These are phyloP conservation scores for Indri indri DNA, from an alignment of 2,113 vertebrate species.

Conservation along the genomic window DNA sequence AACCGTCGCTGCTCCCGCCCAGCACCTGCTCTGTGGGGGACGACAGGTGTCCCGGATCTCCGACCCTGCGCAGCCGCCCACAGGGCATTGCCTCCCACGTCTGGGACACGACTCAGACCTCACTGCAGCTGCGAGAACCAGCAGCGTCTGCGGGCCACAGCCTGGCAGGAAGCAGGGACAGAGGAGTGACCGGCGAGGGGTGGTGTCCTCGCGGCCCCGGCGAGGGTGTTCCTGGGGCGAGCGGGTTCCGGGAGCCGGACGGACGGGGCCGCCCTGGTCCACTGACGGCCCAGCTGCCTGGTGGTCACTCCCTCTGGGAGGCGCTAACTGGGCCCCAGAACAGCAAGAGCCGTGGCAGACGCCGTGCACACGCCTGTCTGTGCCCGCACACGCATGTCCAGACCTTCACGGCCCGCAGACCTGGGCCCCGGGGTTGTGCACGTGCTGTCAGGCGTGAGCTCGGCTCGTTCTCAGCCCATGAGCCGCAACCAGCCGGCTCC, in stretches of 20 bases:
- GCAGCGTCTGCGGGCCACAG: neutral
- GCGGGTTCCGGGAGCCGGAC: neutral
- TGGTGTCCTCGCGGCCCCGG: rapidly evolving
- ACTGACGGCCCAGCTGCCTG: too few relatives aligned
- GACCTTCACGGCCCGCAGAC: neutral
- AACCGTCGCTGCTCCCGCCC: neutral
- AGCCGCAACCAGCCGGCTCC: neutral
- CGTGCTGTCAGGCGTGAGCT: neutral
- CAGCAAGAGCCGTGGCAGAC: too few relatives aligned
- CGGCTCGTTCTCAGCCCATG: neutral
- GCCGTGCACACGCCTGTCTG: neutral
- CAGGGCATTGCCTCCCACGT: rapidly evolving
- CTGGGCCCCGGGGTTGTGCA: neutral
- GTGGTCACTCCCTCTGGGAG: neutral
- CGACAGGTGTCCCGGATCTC: too few relatives aligned
- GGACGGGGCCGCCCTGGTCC: neutral
- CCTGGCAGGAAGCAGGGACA: neutral
- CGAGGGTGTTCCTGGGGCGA: too few relatives aligned
- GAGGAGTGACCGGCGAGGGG: too few relatives aligned
- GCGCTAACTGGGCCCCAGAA: neutral
- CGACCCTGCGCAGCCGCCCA: neutral
- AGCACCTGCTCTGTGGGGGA: neutral
- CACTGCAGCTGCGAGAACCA: neutral
- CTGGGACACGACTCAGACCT: neutral
- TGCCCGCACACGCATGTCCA: neutral